Base-by-base conservation (phyloP, 2,113 vertebrate genomes). In the Albula glossodonta region DNA sequence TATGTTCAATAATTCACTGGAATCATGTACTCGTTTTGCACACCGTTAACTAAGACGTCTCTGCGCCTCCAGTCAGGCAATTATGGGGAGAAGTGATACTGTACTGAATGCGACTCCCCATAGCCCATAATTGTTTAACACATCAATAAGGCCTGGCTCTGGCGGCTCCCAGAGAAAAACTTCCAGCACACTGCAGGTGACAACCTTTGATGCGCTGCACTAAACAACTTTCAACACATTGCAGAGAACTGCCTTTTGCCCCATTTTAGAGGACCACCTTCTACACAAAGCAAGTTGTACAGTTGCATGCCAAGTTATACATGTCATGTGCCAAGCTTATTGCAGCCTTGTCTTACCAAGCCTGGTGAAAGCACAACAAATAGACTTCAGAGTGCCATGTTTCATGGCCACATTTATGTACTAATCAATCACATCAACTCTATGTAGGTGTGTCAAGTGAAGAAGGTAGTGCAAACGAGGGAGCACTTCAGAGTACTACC, bases 91-190 rank as follows among this genome's bases (percentile, higher is more conserved):
- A 25, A 31, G 66, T 31, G n/a, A 74, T 10, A 22, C 70, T 9
- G n/a, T 88, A 82, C 91, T 90, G 90, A 92, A 89, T 91, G 89
- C 78, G 19, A 13, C n/a, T 90, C 81, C 80, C 85, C 80, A 22
- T 83, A 84, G 83, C 80, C 85, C 80, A 22, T 83, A 84, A 86
- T 86, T 70, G 83, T 82, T 17, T 22, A 86, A 83, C 77, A 88
- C 60, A 88, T 80, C 78, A 17, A 2, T 3, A 41, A 80, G 78
- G 50, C 22, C 50, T 48, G 4, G 63, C 63, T 6, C 17, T 6
- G 17, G 17, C 63, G 10, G 6, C 6, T 10, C 2, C 22, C 60
- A 66, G 60, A 66, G 60, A 19, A 5, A 19, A 5, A 66, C 17
- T 15, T 66, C 15, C 1, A 4, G 22, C 1, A 66, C 0, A 66